A percentile compares a stretch with the other conserved stretches of the same genome.
Evolutionary conservation across 37 sponge, comb jelly and placozoan species (phyloP).

Genomic region (Haliclona indistincta): DNA sequence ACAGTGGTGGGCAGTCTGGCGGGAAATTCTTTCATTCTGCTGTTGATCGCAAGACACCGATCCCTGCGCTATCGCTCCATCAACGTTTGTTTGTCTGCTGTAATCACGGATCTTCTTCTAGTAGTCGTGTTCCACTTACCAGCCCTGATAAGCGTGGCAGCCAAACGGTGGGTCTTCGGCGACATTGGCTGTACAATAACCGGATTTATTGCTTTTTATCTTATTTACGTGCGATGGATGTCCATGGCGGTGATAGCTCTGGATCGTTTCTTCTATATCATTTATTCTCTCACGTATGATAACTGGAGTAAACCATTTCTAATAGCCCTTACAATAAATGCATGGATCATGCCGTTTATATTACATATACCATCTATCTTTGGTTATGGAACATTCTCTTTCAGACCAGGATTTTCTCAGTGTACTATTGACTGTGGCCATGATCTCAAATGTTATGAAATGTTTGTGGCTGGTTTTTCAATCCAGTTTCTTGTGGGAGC

Average conservation of each 20-base stretch:
- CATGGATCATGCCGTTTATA: slow-evolving; percentile 26
- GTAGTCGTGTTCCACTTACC: slow-evolving; percentile 3
- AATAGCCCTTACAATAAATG: slow-evolving; percentile 1
- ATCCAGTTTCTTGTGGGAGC: slow-evolving; percentile 6
- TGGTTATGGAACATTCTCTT: neutral
- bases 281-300: slow-evolving; percentile 31
- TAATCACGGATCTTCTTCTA: slow-evolving; percentile 10
- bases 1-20: neutral
- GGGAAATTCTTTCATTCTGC: slow-evolving; percentile 15
- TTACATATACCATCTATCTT: neutral
- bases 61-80: slow-evolving; percentile 23
- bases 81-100: slow-evolving; percentile 11
- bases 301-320: slow-evolving; percentile 20
- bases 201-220: slow-evolving; percentile 18
- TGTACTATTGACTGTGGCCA: slow-evolving; percentile 18
- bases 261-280: slow-evolving; percentile 31
- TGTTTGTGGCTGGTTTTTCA: neutral
- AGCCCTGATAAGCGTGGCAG: slow-evolving; percentile 3
- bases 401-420: slow-evolving; percentile 14
- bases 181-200: slow-evolving; percentile 9
- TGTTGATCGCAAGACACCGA: slow-evolving; percentile 25
- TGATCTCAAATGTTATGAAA: neutral
- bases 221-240: slow-evolving; percentile 33
- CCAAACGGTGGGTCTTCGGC: slow-evolving; percentile 14
- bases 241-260: slow-evolving; percentile 22